A percentile compares a stretch with the other conserved stretches of the same genome.
Conservation (phyloP, 2,888 invertebrate genomes). For the Eurois occulta region DNA sequence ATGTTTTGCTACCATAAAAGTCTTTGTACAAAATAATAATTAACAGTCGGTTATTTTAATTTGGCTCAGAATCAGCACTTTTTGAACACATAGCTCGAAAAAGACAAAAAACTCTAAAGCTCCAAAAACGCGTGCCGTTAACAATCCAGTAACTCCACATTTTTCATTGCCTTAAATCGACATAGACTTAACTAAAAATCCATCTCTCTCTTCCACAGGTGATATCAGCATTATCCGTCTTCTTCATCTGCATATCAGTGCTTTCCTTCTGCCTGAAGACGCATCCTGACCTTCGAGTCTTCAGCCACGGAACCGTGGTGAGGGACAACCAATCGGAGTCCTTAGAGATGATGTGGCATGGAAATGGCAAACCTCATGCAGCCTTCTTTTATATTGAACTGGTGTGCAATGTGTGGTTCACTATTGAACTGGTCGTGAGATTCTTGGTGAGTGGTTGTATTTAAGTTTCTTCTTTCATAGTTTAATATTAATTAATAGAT, state of each 20-base stretch:
- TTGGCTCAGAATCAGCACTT: background rate
- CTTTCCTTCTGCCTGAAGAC: conserved; percentile 99
- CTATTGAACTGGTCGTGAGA: conserved; percentile 96
- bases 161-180: background rate
- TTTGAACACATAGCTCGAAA: background rate
- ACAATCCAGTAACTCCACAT: background rate
- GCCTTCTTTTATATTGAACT: conserved; percentile 98
- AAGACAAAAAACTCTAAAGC: too few relatives aligned
- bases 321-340: conserved; percentile 63
- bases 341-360: conserved; percentile 82
- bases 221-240: conserved; percentile 97
- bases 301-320: conserved; percentile 72
- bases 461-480: background rate
- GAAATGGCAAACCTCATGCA: conserved; percentile 91
- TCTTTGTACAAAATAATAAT: background rate
- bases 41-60: background rate
- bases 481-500: background rate
- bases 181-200: background rate
- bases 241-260: conserved; percentile 99
- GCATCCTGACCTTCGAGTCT: conserved; percentile 95
- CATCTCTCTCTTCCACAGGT: conserved; percentile 90
- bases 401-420: conserved; percentile 99
- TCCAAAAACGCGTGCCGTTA: background rate
- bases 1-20: background rate
- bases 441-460: conserved; percentile 93